Base-by-base conservation (phyloP, 1,140 invertebrate species). In the Drosophila rufa region DNA sequence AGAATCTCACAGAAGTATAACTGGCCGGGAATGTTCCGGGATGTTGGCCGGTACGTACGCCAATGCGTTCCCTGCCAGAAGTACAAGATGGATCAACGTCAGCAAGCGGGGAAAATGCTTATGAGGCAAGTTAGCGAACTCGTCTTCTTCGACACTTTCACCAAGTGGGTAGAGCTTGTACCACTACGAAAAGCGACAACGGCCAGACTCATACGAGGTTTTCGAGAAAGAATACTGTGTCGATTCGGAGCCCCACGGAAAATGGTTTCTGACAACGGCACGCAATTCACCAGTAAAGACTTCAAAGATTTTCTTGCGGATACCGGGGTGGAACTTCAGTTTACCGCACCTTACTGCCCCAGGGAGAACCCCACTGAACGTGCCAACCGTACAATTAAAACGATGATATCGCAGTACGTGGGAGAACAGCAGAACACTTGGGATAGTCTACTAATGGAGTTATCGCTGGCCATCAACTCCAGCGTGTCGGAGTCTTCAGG, bases 401-500 rank as follows among this genome's bases (percentile, higher is more conserved):
- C 50, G 3, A 53, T 53, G 50, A 53, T 30, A 33, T 15, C 50
- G 9, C 7, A 33, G 33, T 36, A 11, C 9, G 9, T 36, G 33
- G 33, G n/a, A n/a, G n/a, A n/a, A n/a, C n/a, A n/a, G n/a, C n/a
- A n/a, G n/a, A n/a, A n/a, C n/a, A n/a, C n/a, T n/a, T n/a, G n/a
- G n/a, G 19, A 36, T n/a, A 22, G 9, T 0, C 14, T 47, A 11
- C 27, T 57, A 0, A 53, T 45, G 5, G 62, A 66, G 17, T 25
- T 66, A 4, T 30, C 53, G 15, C 14, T 66, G 7, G 64, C 64
- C 15, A 30, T 66, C 19, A 66, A 66, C 19, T 22, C 38, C 3
- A 66, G 64, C 17, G 25, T 47, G 9, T 57, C 64, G 40, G 64
- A 66, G 22, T 15, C 51, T 2, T 57, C 62, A 2, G 62, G 62